Evolutionary conservation across 1,140 invertebrate species (phyloP).

Genomic region (Danaus plexippus): DNA sequence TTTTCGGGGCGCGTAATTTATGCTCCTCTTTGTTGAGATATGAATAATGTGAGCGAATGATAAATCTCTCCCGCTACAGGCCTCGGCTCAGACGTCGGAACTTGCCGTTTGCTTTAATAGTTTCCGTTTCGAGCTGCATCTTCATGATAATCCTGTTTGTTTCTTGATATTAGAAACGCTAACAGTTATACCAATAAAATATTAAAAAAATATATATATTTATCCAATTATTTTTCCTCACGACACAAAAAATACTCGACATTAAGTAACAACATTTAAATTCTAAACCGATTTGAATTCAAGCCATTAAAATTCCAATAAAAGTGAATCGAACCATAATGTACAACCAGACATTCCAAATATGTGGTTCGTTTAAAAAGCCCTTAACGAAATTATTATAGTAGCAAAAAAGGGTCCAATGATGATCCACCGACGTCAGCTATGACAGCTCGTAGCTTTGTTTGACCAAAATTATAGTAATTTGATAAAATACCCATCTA

Average conservation of each 20-base stretch:
- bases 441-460: conserved; percentile 64
- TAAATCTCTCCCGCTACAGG: conserved; percentile 44
- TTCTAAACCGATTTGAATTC: conserved; percentile 16
- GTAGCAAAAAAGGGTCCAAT: conserved; percentile 50
- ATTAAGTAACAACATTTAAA: conserved; percentile 10
- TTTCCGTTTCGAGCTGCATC: conserved; percentile 41
- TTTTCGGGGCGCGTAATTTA: conserved; percentile 65
- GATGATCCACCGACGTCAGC: conserved; percentile 66
- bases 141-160: conserved; percentile 28
- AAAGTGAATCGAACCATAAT: conserved; percentile 52
- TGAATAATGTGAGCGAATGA: conserved; percentile 60
- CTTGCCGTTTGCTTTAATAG: conserved; percentile 33
- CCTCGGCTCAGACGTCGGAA: conserved; percentile 25
- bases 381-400: conserved; percentile 65
- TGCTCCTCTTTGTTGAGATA: conserved; percentile 62
- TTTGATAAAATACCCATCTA: conserved; percentile 63
- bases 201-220: too few species aligned
- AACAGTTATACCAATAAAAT: too few species aligned
- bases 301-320: conserved; percentile 56
- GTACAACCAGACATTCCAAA: conserved; percentile 59
- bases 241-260: not conserved
- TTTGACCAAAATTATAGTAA: conserved; percentile 66
- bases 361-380: conserved; percentile 59
- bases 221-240: too few species aligned
- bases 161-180: conserved; percentile 11